These are phyloP conservation scores for Ceratina australensis DNA, from an alignment of 1,140 invertebrate genomes.

Conservation along the genomic window DNA sequence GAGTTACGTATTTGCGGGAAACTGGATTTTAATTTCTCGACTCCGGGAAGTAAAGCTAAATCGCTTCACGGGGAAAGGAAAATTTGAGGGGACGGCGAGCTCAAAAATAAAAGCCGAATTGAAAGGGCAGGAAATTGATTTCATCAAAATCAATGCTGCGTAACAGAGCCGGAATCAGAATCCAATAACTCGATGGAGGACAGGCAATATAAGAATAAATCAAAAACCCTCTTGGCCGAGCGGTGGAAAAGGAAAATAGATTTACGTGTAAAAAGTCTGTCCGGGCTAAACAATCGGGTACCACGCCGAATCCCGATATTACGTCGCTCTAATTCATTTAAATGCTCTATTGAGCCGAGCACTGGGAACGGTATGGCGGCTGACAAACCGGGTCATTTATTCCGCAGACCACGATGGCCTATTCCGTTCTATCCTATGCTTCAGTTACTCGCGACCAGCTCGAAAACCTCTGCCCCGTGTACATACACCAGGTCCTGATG, in stretches of 20 bases:
- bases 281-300: conserved; percentile 38
- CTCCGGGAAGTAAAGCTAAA: not conserved
- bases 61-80: not conserved
- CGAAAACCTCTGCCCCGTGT: conserved; percentile 41
- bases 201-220: not conserved
- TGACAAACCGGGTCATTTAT: conserved; percentile 64
- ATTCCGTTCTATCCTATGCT: conserved; percentile 51
- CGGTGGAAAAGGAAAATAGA: not conserved
- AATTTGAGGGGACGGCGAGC: not conserved
- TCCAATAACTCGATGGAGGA: conserved; percentile 1
- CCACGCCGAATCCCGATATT: conserved; percentile 44
- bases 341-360: conserved; percentile 73
- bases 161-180: conserved; percentile 17
- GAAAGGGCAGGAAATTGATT: conserved; percentile 10
- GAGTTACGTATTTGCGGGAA: not conserved
- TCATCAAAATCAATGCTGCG: conserved; percentile 1
- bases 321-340: conserved; percentile 72
- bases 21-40: not conserved
- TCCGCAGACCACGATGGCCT: conserved; percentile 63
- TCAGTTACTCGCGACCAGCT: conserved; percentile 49
- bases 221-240: not conserved
- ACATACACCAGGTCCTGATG: conserved; percentile 44
- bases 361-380: conserved; percentile 56
- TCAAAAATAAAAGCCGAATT: not conserved
- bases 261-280: not conserved